Conservation (phyloP, 2,797 vertebrate genomes). For the Kryptopterus vitreolus region DNA sequence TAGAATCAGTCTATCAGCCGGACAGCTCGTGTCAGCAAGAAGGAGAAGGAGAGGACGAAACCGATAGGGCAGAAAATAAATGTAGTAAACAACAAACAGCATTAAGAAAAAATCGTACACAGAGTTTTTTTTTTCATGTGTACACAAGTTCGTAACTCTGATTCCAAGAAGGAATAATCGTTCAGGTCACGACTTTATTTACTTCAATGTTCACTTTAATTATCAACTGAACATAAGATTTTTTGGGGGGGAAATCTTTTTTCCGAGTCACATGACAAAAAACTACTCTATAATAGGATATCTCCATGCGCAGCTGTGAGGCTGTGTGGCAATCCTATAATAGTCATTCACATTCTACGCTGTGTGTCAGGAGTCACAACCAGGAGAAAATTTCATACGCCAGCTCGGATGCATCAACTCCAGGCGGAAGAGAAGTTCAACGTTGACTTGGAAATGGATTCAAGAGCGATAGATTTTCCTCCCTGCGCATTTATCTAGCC, state of each 20-base stretch:
- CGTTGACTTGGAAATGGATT: background rate
- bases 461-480: background rate
- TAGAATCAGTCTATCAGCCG: slow-evolving; percentile 10
- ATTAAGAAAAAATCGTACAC: background rate
- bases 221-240: background rate
- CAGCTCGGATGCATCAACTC: background rate
- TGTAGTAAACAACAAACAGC: too few relatives aligned
- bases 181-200: slow-evolving; percentile 4
- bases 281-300: background rate
- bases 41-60: slow-evolving; percentile 5
- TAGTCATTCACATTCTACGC: background rate
- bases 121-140: background rate
- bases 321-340: background rate
- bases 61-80: background rate
- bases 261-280: slow-evolving; percentile 2
- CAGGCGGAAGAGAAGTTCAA: background rate
- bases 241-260: too few relatives aligned
- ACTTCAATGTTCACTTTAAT: background rate
- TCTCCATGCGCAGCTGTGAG: background rate
- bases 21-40: background rate
- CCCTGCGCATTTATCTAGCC: background rate
- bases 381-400: background rate
- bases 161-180: background rate
- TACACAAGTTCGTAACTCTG: background rate
- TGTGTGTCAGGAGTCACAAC: slow-evolving; percentile 5